Evolutionary conservation across 2,113 vertebrate species (phyloP), one percentile per base, ranked within the genome.

Genomic region (Spea bombifrons): DNA sequence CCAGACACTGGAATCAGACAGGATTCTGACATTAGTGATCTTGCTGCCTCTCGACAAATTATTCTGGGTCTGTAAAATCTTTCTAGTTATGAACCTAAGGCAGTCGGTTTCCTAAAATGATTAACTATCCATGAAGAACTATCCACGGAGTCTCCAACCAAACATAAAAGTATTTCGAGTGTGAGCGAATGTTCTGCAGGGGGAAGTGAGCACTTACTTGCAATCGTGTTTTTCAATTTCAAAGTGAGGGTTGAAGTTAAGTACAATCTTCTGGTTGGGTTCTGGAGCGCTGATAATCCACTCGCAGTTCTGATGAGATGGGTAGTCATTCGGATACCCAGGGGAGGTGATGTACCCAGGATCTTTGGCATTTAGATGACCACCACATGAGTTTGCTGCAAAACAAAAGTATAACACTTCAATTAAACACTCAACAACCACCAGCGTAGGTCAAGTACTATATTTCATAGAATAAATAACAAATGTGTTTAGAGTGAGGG

Each of bases 201-300:
- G 3, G 1, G 43, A 65, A 2, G 2, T 30, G 16, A 48, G 17
- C 0, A 86, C 91, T 90, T 92, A 98, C 97, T 98, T 98, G 97
- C 97, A 99, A 85, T 99, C 96, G 0, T 98, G 94, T 66, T 96
- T 97, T 89, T 99, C 97, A 0, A 99, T 95, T 91, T 99, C 97
- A 8, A 99, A 99, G 87, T 99, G 97, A 3, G 97, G 97, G 90
- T 99, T 99, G 90, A 99, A 99, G 92, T 98, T 99, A 84, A 99
- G 95, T 82, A 97, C 93, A 61, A 99, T 98, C 90, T 97, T 96
- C 86, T 99, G 97, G 7, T 93, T 94, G 71, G 94, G 84, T 85
- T 98, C 97, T 0, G 97, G 97, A 4, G 97, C 89, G 0, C 93
- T 96, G 88, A 99, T 95, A 85, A 98, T 84, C 97, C 97, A 99